Percentiles rank a stretch among this genome's conserved stretches.
These are phyloP conservation scores for Cheilosia scutellata DNA, from an alignment of 2,888 invertebrate genomes.

Conservation along the genomic window DNA sequence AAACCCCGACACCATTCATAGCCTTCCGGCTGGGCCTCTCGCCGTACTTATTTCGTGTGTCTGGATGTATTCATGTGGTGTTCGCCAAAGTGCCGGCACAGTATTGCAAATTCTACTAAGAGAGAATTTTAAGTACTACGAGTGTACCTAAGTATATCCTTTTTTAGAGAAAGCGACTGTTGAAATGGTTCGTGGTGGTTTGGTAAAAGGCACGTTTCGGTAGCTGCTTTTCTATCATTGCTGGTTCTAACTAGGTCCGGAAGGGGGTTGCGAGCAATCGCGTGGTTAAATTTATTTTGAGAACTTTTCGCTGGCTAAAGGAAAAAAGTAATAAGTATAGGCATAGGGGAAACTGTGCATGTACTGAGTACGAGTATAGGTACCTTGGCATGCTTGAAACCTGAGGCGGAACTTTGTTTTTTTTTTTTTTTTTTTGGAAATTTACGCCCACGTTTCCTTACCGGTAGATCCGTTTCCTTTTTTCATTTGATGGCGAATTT, in stretches of 20 bases:
- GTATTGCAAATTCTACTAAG: conserved; percentile 21
- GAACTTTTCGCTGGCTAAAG: conserved; percentile 4
- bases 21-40: conserved; percentile 19
- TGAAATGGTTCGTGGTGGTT: conserved; percentile 50
- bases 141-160: conserved; percentile 19
- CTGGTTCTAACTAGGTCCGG: conserved; percentile 38
- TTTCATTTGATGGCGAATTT: conserved; percentile 26
- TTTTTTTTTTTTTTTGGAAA: conserved; percentile 1
- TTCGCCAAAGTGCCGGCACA: conserved; percentile 28
- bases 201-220: conserved; percentile 62
- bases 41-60: conserved; percentile 11
- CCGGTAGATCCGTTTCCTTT: conserved; percentile 12
- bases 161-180: conserved; percentile 33
- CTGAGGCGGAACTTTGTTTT: conserved; percentile 5
- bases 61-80: conserved; percentile 32
- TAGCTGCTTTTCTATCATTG: conserved; percentile 24
- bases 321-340: conserved; percentile 13
- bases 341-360: conserved; percentile 6
- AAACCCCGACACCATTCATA: conserved; percentile 20
- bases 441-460: conserved; percentile 23
- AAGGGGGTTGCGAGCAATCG: conserved; percentile 15
- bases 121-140: conserved; percentile 47
- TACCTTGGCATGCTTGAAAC: not conserved
- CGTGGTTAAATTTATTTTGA: conserved; percentile 37
- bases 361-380: too few species aligned